A percentile compares a stretch with the other conserved stretches of the same genome.
Conservation (phyloP, 2,888 invertebrate genomes). For the Diogma glabrata region DNA sequence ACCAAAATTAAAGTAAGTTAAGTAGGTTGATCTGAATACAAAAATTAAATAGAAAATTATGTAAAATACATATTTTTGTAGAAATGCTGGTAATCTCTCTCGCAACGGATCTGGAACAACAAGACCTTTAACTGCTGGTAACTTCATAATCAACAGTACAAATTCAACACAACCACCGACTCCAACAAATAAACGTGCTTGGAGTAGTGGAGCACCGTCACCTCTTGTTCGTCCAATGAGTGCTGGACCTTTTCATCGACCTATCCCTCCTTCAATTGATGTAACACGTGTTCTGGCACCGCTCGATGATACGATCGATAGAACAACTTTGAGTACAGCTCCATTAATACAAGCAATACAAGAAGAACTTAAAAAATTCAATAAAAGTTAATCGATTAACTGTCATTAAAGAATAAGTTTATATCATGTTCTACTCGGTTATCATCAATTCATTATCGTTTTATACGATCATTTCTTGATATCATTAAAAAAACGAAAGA, state of each 20-base stretch:
- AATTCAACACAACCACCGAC: slow-evolving; percentile 35
- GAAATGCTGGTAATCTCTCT: slow-evolving; percentile 7
- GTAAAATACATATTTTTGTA: background rate
- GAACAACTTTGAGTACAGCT: slow-evolving; percentile 58
- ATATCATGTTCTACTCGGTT: no score
- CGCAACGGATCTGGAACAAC: slow-evolving; percentile 15
- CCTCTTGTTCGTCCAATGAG: slow-evolving; percentile 47
- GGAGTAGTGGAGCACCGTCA: slow-evolving; percentile 41
- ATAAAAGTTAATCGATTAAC: slow-evolving; percentile 16
- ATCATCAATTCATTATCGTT: no score
- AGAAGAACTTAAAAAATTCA: slow-evolving; percentile 44
- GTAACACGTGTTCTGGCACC: slow-evolving; percentile 18
- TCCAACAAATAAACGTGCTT: slow-evolving; percentile 38
- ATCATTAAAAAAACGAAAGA: no score
- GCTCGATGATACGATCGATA: slow-evolving; percentile 23
- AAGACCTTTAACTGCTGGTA: slow-evolving; percentile 35
- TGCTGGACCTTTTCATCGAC: slow-evolving; percentile 50
- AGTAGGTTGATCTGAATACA: background rate
- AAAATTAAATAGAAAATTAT: background rate
- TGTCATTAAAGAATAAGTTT: no score
- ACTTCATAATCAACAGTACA: slow-evolving; percentile 28
- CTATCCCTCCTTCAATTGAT: slow-evolving; percentile 35
- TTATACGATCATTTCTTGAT: no score
- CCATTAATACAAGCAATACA: slow-evolving; percentile 78
- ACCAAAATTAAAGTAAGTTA: slow-evolving; percentile 27